phyloP scores from a whole-genome alignment of 2,888 invertebrate species.

The Tryphoninae sp. region DNA sequence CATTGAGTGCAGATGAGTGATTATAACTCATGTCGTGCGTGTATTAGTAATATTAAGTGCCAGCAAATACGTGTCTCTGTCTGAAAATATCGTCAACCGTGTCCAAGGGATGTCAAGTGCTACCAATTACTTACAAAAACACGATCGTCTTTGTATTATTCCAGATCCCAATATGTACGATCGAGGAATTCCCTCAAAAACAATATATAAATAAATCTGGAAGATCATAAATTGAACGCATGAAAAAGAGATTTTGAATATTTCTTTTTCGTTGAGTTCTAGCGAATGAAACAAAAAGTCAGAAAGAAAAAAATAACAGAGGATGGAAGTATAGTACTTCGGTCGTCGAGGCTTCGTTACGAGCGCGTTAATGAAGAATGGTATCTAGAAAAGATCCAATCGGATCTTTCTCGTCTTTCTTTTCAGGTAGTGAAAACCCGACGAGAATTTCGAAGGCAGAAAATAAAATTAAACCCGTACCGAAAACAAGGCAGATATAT shows the following conservation, averaged over 20 bases:
- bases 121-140: no score
- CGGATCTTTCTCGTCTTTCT: slow-evolving; percentile 36
- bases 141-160: no score
- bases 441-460: slow-evolving; percentile 9
- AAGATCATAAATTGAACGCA: not conserved
- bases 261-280: slow-evolving; percentile 17
- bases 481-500: slow-evolving; percentile 16
- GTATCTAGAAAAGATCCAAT: slow-evolving; percentile 54
- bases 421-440: not conserved
- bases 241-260: not conserved
- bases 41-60: no score
- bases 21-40: no score
- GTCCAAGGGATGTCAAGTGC: no score
- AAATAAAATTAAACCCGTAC: slow-evolving; percentile 11
- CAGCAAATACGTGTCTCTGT: no score
- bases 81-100: no score
- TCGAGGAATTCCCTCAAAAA: no score
- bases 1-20: no score
- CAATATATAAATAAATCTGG: no score
- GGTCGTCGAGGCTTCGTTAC: slow-evolving; percentile 42
- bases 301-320: slow-evolving; percentile 7
- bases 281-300: not conserved
- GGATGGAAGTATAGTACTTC: slow-evolving; percentile 31
- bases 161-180: no score
- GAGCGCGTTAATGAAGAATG: slow-evolving; percentile 47